Base-by-base conservation (phyloP, 2,113 vertebrate genomes). In the Dromas ardeola region DNA sequence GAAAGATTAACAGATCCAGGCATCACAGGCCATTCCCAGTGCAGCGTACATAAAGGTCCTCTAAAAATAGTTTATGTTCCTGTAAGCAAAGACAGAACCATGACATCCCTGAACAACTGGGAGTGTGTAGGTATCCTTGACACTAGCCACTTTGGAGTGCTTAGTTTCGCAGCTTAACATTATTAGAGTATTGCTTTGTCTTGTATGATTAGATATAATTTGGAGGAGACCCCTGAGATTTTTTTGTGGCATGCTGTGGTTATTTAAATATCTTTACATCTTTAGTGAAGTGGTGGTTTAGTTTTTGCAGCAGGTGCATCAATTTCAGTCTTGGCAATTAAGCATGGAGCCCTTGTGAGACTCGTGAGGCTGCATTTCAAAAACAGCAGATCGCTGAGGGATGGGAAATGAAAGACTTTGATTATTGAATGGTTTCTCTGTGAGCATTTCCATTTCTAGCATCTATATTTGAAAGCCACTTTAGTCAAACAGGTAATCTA, bases 401-500 rank as follows among this genome's bases (percentile, higher is more conserved):
- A 73, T 71, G 23, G 29, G 20, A 83, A 93, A 92, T 95, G 19
- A 96, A 97, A 88, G 90, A 82, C 53, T 88, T 93, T 82, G 87
- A 87, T 91, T 93, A 90, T 69, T 61, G 78, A 91, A 88, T 93
- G 66, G 49, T 50, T 90, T 87, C 38, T 77, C 66, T 50, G 23
- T 55, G 52, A 93, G 42, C 20, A 27, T 88, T 94, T 92, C 40
- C 20, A 70, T 94, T 94, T 80, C 53, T 40, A 88, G 63, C 21
- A 58, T 53, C 82, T 88, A 74, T 83, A 94, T 93, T 94, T 90
- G 79, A 90, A 93, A 92, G 32, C 52, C 81, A 73, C 79, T 91
- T 94, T 30, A 81, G 62, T 78, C 76, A 86, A 94, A 86, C 85
- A 96, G 92, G 97, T 97, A 94, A 95, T 90, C 66, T 71, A 94